Conservation (phyloP, 2,888 invertebrate species). For the Plebejus anna region DNA sequence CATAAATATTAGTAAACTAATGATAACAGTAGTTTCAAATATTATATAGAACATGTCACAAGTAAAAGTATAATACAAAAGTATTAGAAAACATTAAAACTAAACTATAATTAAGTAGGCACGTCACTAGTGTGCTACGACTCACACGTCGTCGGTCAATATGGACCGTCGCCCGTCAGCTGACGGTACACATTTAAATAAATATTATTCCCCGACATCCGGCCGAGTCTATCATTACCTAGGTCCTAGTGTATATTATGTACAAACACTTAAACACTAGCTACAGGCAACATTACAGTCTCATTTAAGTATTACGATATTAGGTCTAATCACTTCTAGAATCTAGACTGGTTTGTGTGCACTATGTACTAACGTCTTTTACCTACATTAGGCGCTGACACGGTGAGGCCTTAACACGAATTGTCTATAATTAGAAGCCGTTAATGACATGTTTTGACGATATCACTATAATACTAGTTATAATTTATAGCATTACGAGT, state of each 20-base stretch:
- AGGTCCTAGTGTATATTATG: slow-evolving; percentile 34
- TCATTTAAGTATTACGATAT: slow-evolving; percentile 39
- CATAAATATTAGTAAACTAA: background rate
- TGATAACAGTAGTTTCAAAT: background rate
- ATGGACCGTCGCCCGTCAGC: background rate
- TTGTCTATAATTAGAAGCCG: background rate
- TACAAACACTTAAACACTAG: slow-evolving; percentile 37
- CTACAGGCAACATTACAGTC: slow-evolving; percentile 52
- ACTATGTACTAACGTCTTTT: background rate
- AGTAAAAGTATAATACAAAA: background rate
- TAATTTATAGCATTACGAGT: background rate
- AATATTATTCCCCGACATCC: slow-evolving; percentile 20
- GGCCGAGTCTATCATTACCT: slow-evolving; percentile 24
- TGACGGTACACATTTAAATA: slow-evolving; percentile 29
- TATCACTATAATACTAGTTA: background rate
- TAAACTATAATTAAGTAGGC: background rate
- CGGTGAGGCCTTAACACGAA: background rate
- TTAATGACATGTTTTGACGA: background rate
- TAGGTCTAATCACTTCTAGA: background rate
- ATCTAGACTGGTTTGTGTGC: slow-evolving; percentile 23
- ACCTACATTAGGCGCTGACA: background rate
- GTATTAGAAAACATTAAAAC: background rate
- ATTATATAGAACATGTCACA: background rate
- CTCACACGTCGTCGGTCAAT: slow-evolving; percentile 8
- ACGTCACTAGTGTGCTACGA: slow-evolving; percentile 6